phyloP scores from a whole-genome alignment of 2,113 vertebrate genomes.

The Anolis sagrei region DNA sequence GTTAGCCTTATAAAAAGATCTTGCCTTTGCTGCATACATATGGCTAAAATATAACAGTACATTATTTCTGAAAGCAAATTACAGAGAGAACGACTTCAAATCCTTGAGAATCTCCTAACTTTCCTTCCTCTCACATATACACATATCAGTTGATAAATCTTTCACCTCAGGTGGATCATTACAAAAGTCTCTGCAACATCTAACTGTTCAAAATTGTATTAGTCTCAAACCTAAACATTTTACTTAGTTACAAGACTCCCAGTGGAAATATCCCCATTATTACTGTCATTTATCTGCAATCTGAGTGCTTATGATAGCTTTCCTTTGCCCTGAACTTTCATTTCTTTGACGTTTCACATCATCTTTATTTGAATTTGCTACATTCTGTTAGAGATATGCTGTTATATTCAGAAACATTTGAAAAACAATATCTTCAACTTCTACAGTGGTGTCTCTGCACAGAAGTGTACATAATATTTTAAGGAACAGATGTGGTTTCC shows the following conservation, averaged over 20 bases:
- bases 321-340: fast-evolving
- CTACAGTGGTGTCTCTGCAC: constrained; percentile 31
- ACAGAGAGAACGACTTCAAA: background rate
- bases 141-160: background rate
- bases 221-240: background rate
- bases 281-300: constrained; percentile 28
- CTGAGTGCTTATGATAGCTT: background rate
- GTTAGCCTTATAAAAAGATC: background rate
- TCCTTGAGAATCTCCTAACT: background rate
- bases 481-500: constrained; percentile 24
- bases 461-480: constrained; percentile 4
- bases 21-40: background rate
- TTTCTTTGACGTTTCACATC: background rate
- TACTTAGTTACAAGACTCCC: background rate
- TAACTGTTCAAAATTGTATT: constrained; percentile 16
- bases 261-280: constrained; percentile 26
- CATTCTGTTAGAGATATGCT: constrained; percentile 6
- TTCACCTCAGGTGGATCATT: constrained; percentile 10
- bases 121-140: background rate
- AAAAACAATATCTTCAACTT: constrained; percentile 37
- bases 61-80: background rate
- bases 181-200: background rate
- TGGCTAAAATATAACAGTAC: background rate
- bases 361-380: constrained; percentile 2
- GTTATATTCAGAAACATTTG: constrained; percentile 17